A percentile compares a stretch with the other conserved stretches of the same genome.
These are phyloP conservation scores for Trichacis sp. DNA, from an alignment of 2,888 invertebrate species.

Conservation along the genomic window DNA sequence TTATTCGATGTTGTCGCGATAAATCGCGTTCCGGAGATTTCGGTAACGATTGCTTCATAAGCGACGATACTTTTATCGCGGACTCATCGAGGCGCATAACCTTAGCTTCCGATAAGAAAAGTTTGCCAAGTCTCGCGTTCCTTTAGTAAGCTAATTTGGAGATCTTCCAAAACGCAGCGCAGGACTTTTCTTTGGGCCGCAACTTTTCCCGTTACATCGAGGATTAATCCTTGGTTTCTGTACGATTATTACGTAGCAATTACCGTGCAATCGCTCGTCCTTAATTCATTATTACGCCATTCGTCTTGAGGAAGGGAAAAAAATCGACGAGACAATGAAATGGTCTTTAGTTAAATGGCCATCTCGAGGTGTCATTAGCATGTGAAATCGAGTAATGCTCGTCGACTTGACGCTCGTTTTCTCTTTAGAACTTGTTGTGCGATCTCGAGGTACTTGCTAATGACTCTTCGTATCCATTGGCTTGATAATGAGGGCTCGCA, in stretches of 20 bases:
- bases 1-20: too few relatives aligned
- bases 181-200: neutral
- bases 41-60: neutral
- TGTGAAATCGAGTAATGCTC: neutral
- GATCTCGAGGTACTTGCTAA: neutral
- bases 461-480: conserved; percentile 1
- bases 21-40: too few relatives aligned
- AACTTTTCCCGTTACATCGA: conserved; percentile 4
- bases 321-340: conserved; percentile 2
- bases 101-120: conserved; percentile 8
- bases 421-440: conserved; percentile 2
- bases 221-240: conserved; percentile 7
- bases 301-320: neutral
- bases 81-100: conserved; percentile 5
- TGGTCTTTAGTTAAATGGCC: neutral
- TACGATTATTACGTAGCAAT: conserved; percentile 4
- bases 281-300: neutral
- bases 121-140: conserved; percentile 9
- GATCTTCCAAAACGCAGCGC: conserved; percentile 2
- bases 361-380: neutral
- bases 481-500: conserved; percentile 4
- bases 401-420: neutral
- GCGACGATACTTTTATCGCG: neutral
- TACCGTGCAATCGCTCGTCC: neutral
- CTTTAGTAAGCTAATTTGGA: conserved; percentile 13